Percentiles rank a stretch among this genome's conserved stretches.
phyloP scores from a whole-genome alignment of 2,888 invertebrate genomes.

The Folsomia candida region DNA sequence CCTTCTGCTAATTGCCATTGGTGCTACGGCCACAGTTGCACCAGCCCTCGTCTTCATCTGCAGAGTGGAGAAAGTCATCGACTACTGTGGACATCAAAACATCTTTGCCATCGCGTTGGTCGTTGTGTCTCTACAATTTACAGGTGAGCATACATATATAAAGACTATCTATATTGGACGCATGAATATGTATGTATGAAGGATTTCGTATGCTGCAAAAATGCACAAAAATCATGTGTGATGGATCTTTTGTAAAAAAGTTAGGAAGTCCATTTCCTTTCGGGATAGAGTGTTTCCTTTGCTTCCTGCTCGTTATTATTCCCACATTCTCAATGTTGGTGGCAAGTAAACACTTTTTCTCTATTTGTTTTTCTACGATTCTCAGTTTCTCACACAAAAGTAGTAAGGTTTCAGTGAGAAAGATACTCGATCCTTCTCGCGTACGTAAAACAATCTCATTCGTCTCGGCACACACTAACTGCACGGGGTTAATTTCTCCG shows the following conservation, averaged over 20 bases:
- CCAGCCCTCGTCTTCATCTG: conserved; percentile 46
- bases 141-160: conserved; percentile 40
- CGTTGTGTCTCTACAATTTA: conserved; percentile 47
- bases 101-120: conserved; percentile 47
- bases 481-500: neutral
- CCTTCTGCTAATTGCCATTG: conserved; percentile 40
- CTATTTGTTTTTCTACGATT: neutral
- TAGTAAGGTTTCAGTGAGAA: neutral
- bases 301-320: neutral
- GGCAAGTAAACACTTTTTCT: neutral
- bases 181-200: too few relatives aligned
- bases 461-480: conserved; percentile 12
- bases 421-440: neutral
- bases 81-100: conserved; percentile 49
- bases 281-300: neutral
- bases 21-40: conserved; percentile 43
- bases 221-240: too few relatives aligned
- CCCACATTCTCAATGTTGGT: neutral
- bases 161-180: too few relatives aligned
- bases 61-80: conserved; percentile 49
- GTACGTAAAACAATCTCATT: conserved; percentile 17
- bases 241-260: too few relatives aligned
- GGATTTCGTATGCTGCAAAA: too few relatives aligned
- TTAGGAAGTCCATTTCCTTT: neutral
- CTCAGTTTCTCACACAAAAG: neutral